phyloP scores from a whole-genome alignment of 2,888 invertebrate species.

The Pristionchus fissidentatus region DNA sequence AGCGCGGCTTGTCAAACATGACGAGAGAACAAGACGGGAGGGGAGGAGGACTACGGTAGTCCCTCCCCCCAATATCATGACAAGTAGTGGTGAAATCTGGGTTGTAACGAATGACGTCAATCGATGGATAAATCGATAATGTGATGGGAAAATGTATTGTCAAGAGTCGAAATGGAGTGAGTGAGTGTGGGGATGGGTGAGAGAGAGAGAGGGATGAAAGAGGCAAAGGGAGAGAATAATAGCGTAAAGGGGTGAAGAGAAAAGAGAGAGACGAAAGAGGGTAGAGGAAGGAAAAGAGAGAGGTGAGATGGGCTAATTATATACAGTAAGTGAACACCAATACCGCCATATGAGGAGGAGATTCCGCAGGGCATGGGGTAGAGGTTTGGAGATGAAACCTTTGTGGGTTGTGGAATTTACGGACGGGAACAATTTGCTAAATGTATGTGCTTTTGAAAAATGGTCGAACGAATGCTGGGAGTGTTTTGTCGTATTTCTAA shows the following conservation, averaged over 20 bases:
- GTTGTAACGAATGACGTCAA: background rate
- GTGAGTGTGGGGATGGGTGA: background rate
- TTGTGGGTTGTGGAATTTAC: too few species aligned
- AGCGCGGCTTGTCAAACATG: conserved; percentile 42
- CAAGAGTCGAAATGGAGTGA: conserved; percentile 28
- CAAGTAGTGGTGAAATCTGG: background rate
- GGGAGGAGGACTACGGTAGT: conserved; percentile 1
- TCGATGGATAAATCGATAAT: conserved; percentile 21
- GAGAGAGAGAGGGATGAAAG: conserved; percentile 32
- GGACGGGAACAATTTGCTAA: background rate
- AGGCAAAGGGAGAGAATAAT: conserved; percentile 19
- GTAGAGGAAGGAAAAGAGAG: background rate
- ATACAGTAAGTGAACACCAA: conserved; percentile 38
- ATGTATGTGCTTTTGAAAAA: too few species aligned
- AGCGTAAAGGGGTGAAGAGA: conserved; percentile 36
- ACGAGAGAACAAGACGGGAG: conserved; percentile 27
- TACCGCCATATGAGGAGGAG: too few species aligned
- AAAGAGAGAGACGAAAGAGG: background rate
- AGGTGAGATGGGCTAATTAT: conserved; percentile 37
- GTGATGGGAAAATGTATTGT: conserved; percentile 24
- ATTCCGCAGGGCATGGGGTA: background rate
- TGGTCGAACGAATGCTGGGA: too few species aligned
- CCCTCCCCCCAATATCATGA: background rate
- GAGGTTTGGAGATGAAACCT: background rate
- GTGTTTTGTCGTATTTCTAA: too few species aligned